These are phyloP conservation scores for Apotomis betuletana DNA, from an alignment of 2,888 invertebrate genomes.

Conservation along the genomic window DNA sequence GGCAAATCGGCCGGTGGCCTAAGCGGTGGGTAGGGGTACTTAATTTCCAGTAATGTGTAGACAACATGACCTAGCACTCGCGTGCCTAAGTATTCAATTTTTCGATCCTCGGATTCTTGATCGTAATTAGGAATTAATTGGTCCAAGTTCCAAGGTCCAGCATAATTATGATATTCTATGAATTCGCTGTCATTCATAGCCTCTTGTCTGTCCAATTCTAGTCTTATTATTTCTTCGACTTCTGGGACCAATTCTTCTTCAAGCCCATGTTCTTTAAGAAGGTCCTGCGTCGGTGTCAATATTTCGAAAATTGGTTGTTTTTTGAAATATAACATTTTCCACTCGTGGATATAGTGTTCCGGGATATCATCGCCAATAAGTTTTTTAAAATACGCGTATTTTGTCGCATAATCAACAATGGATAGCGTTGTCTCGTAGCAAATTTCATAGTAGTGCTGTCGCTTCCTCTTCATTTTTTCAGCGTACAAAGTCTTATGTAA, in stretches of 20 bases:
- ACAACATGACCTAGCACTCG: constrained; percentile 80
- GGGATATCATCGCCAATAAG: constrained; percentile 74
- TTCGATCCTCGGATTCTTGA: constrained; percentile 71
- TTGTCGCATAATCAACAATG: constrained; percentile 81
- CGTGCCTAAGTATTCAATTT: constrained; percentile 72
- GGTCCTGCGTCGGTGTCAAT: constrained; percentile 68
- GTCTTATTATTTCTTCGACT: constrained; percentile 71
- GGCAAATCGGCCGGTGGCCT: constrained; percentile 68
- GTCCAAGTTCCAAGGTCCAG: constrained; percentile 81
- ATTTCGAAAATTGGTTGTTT: constrained; percentile 82
- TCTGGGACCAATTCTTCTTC: constrained; percentile 61
- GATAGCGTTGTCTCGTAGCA: constrained; percentile 82
- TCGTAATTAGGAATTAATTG: constrained; percentile 72
- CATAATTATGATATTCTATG: constrained; percentile 80
- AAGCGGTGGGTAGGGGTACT: constrained; percentile 73
- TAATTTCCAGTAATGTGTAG: constrained; percentile 77
- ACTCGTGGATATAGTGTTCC: constrained; percentile 77
- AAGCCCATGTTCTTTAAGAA: constrained; percentile 60
- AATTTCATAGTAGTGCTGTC: constrained; percentile 74
- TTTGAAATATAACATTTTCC: constrained; percentile 82
- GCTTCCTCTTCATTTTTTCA: constrained; percentile 79
- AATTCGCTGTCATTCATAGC: constrained; percentile 82
- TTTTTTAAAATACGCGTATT: constrained; percentile 76
- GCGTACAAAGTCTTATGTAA: constrained; percentile 81
- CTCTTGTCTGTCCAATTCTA: constrained; percentile 81